Evolutionary conservation across 2,113 vertebrate species (phyloP).

Genomic region (Antechinus flavipes): DNA sequence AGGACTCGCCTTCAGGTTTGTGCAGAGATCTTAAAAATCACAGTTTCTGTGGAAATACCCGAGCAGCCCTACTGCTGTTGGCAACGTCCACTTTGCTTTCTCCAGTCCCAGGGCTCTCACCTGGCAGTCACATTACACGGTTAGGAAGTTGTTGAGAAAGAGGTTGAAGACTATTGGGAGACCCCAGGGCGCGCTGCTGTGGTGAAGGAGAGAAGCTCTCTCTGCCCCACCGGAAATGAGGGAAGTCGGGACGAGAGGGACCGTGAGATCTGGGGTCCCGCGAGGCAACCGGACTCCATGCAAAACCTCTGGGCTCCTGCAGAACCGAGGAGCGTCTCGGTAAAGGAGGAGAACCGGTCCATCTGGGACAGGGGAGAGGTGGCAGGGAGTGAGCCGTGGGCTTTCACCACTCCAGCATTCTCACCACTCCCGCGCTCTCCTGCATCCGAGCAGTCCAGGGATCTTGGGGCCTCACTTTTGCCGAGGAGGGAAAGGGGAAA

Average conservation of each 20-base stretch:
- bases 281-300: neutral
- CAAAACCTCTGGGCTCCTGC: neutral
- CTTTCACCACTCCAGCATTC: too few relatives aligned
- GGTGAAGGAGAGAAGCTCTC: neutral
- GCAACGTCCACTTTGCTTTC: constrained; percentile 86
- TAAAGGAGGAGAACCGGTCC: neutral
- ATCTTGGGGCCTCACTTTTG: too few relatives aligned
- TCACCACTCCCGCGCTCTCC: too few relatives aligned
- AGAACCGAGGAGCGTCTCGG: neutral
- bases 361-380: neutral
- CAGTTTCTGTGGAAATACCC: constrained; percentile 77
- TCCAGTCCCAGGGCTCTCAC: constrained; percentile 42
- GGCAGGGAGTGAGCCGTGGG: neutral
- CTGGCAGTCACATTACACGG: constrained; percentile 79
- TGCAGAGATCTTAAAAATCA: constrained; percentile 93
- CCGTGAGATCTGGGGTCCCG: neutral
- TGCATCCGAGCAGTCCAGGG: too few relatives aligned
- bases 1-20: constrained; percentile 90
- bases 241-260: neutral
- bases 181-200: neutral
- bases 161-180: constrained; percentile 54
- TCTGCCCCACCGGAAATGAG: constrained; percentile 47
- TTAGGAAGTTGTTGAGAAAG: constrained; percentile 51
- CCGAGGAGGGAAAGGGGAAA: too few relatives aligned
- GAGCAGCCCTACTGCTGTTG: constrained; percentile 83